Conservation (phyloP, 2,888 invertebrate species). For the Chaetoderma sp. region DNA sequence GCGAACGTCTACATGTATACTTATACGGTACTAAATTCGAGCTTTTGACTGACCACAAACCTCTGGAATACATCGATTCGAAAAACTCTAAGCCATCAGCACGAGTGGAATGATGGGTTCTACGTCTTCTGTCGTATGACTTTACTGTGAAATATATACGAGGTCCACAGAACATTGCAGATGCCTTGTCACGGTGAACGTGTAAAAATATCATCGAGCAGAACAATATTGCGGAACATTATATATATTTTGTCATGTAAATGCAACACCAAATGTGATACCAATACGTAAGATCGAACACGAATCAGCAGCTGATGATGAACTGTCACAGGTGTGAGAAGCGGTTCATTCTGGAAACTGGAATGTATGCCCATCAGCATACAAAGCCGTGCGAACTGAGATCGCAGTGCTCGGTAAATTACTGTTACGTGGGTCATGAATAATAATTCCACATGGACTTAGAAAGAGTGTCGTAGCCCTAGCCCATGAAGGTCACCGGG, state of each 20-base stretch:
- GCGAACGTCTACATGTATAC: conserved; percentile 25
- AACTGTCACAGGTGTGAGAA: conserved; percentile 1
- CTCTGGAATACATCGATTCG: conserved; percentile 15
- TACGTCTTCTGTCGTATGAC: conserved; percentile 3
- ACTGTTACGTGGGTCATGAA: conserved; percentile 33
- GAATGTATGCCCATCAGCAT: neutral
- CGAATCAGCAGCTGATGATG: conserved; percentile 11
- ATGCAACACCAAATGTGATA: conserved; percentile 10
- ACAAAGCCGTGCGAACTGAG: conserved; percentile 22
- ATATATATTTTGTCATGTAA: conserved; percentile 3
- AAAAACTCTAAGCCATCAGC: conserved; percentile 8
- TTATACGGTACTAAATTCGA: conserved; percentile 18
- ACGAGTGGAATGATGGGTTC: conserved; percentile 13
- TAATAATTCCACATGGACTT: conserved; percentile 31
- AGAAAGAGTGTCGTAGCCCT: conserved; percentile 23
- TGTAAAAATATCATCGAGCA: neutral
- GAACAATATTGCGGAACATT: neutral
- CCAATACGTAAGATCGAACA: conserved; percentile 3
- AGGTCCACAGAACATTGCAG: conserved; percentile 10
- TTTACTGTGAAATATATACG: conserved; percentile 4
- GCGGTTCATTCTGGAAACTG: conserved; percentile 8
- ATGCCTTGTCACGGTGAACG: conserved; percentile 4
- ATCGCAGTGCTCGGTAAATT: conserved; percentile 31
- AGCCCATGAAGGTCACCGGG: conserved; percentile 39
- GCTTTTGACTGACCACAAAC: conserved; percentile 24